Evolutionary conservation across 1,140 invertebrate species (phyloP).

Genomic region (Pygmarrhopalites habei): DNA sequence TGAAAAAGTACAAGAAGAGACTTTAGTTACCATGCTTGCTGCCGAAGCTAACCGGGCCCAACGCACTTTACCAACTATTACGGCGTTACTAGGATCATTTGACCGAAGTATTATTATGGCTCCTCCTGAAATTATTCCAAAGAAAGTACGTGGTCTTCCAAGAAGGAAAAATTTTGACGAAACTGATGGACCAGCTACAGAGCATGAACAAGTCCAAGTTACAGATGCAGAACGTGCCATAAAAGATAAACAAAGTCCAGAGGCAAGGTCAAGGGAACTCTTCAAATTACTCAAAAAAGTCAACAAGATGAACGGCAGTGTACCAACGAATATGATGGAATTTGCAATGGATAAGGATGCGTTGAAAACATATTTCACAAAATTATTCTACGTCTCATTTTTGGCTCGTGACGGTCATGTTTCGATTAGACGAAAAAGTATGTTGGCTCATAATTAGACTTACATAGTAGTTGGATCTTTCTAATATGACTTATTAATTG

Average conservation of each 20-base stretch:
- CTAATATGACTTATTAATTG: neutral
- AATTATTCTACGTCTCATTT: slow-evolving; percentile 21
- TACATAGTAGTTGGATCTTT: neutral
- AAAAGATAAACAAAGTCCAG: slow-evolving; percentile 2
- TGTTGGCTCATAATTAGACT: neutral
- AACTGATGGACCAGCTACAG: slow-evolving; percentile 7
- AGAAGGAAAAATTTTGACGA: slow-evolving; percentile 14
- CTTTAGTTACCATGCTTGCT: neutral
- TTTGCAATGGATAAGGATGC: slow-evolving; percentile 16
- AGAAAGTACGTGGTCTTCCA: slow-evolving; percentile 19
- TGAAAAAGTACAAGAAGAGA: neutral
- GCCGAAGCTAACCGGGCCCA: neutral
- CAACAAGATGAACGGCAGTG: neutral
- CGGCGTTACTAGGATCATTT: slow-evolving; percentile 26
- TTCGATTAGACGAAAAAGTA: slow-evolving; percentile 12
- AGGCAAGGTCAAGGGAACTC: slow-evolving; percentile 22
- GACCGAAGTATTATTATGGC: slow-evolving; percentile 15
- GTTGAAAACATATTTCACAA: slow-evolving; percentile 16
- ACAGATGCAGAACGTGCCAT: neutral
- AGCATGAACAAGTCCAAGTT: slow-evolving; percentile 10
- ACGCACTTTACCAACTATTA: slow-evolving; percentile 1
- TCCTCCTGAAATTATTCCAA: slow-evolving; percentile 18
- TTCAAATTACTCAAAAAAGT: slow-evolving; percentile 12
- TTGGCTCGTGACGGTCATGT: slow-evolving; percentile 21
- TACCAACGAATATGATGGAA: slow-evolving; percentile 14